Base-by-base conservation (phyloP, 2,888 invertebrate species). In the Lepidonotus clava region DNA sequence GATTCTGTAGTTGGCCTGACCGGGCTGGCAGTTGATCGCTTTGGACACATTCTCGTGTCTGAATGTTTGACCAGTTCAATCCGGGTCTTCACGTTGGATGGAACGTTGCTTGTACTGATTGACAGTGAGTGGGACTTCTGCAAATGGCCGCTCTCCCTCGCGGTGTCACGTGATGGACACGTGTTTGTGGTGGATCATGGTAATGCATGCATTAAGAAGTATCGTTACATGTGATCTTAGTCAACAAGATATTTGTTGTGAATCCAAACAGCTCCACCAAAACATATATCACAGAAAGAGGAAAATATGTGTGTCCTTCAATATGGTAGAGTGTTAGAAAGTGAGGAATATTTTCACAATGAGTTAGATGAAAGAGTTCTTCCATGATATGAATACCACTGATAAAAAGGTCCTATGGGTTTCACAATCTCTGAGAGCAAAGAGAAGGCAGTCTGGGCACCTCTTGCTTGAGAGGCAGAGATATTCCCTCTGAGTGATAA, bases 191-290 rank as follows among this genome's bases (percentile, higher is more conserved):
- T 56, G 0, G 86, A 86, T 28, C 86, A 86, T 28, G 77, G 77
- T 8, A 86, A 86, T 38, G 77, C 76, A 4, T 86, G 86, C 51
- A 53, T 86, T 14, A 86, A 86, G 80, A 86, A 86, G 80, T 86
- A 51, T 41, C 76, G 51, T n/a, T 86, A 86, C 67, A 66, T 85
- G 85, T 80, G 51, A 80, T 28, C n/a, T 66, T 66, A 8, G 18
- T 18, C 18, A 18, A 8, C 8, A 46, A 46, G 46, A 11, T 8
- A 18, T 46, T 8, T 46, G 46, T 46, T 8, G 8, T 46, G 8
- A 11, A 18, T 46, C 8, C 18, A 46, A 11, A 46, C 8, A 46
- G 46, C 8, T 46, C 8, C 18, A 18, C 46, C 8, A 46, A 8
- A 46, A 46, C 8, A 46, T 11, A 18, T 46, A 46, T 18, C 46